Evolutionary conservation across 2,888 invertebrate species (phyloP), one percentile per base, ranked within the genome.

Genomic region (Amorpha juglandis): DNA sequence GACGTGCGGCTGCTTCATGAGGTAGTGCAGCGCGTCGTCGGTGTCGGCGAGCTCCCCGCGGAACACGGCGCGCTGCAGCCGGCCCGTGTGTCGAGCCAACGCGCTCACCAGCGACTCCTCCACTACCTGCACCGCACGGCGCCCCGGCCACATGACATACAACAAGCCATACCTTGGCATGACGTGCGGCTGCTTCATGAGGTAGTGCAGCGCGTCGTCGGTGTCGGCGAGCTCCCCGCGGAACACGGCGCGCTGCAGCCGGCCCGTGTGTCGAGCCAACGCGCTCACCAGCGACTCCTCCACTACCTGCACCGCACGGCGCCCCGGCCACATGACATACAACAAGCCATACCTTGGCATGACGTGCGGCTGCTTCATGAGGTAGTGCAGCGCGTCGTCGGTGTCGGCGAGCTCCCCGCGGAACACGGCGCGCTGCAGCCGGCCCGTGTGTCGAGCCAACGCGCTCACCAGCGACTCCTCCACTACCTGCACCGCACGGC

Each of bases 361-460:
- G 0, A 99, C 97, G 82, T 99, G 98, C 0, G 97, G 96, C 82
- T 97, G 97, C 71, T 96, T 96, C 98, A 99, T 98, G 14, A 99
- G 93, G 90, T 96, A 98, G 79, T 99, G 98, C 14, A 97, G 87
- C 0, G 98, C 95, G 79, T 97, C 96, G 76, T 98, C 97, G 0
- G 91, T 85, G 82, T 99, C 98, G 0, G 95, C 93, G 48, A 99
- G 90, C 81, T 98, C 97, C 0, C 97, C 97, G 68, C 96, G 95
- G 89, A 98, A 98, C 4, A 99, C 97, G 8, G 98, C 97, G 82
- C 97, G 97, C 86, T 99, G 99, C 72, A 99, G 93, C 4, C 94
- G 91, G 0, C 96, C 95, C 0, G 98, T 99, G 86, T 97, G 97
- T 12, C 96, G 94, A 93, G 99, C 97, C 12, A 99, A 95, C 75